Evolutionary conservation across 2,113 vertebrate genomes (phyloP).

Genomic region (Elephantulus edwardii): DNA sequence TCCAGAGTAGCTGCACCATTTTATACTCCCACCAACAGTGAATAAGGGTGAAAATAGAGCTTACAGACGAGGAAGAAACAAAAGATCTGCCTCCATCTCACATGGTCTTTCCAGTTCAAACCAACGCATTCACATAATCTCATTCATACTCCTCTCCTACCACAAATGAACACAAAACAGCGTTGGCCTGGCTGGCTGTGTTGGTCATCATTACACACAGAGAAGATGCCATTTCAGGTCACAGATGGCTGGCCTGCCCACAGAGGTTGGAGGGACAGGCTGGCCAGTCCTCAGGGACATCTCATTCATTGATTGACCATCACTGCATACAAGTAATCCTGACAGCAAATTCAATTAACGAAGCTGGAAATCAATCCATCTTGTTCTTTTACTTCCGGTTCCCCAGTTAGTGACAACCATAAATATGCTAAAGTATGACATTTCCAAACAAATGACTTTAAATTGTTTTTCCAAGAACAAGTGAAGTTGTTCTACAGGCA

Average conservation of each 20-base stretch:
- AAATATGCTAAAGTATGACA: slow-evolving; percentile 53
- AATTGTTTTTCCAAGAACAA: slow-evolving; percentile 52
- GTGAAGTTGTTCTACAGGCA: slow-evolving; percentile 51
- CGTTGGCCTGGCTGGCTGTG: not conserved
- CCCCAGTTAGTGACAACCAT: slow-evolving; percentile 28
- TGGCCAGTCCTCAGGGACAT: not conserved
- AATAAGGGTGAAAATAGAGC: too few relatives aligned
- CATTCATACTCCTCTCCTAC: not conserved
- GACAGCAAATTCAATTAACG: slow-evolving; percentile 39
- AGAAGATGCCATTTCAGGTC: not conserved
- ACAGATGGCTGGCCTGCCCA: not conserved
- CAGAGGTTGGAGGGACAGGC: not conserved
- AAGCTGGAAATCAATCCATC: slow-evolving; percentile 28
- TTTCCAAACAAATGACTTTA: slow-evolving; percentile 47
- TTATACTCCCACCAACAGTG: too few relatives aligned
- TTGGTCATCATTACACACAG: not conserved
- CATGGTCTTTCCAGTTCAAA: not conserved
- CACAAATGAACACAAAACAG: not conserved
- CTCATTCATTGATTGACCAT: not conserved
- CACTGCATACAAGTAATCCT: slow-evolving; percentile 15
- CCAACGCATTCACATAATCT: not conserved
- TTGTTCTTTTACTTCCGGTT: slow-evolving; percentile 50
- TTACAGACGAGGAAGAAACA: too few relatives aligned
- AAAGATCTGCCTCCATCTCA: not conserved
- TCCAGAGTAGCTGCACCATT: too few relatives aligned